phyloP scores from a whole-genome alignment of 2,797 vertebrate genomes.

The Cirrhinus mrigala region DNA sequence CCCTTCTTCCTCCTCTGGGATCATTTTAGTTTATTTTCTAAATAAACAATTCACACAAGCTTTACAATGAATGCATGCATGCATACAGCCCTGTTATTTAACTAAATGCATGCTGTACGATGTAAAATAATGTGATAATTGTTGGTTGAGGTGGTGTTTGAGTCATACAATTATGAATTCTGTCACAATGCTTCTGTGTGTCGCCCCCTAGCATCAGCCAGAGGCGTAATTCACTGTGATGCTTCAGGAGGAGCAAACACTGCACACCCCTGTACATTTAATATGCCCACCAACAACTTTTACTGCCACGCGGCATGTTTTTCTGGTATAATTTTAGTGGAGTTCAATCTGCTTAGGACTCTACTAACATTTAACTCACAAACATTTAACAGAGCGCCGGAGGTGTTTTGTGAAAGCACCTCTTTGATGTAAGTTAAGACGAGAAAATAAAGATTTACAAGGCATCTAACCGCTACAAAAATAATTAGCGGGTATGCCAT shows the following conservation, averaged over 20 bases:
- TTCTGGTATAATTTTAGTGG: slow-evolving; percentile 42
- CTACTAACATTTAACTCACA: slow-evolving; percentile 47
- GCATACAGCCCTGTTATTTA: background rate
- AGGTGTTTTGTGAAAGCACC: slow-evolving; percentile 53
- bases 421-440: slow-evolving; percentile 62
- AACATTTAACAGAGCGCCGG: slow-evolving; percentile 52
- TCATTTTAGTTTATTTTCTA: background rate
- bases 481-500: slow-evolving; percentile 59
- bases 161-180: background rate
- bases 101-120: background rate
- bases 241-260: background rate
- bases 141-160: background rate
- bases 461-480: slow-evolving; percentile 60
- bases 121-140: background rate
- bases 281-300: slow-evolving; percentile 23
- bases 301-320: slow-evolving; percentile 40
- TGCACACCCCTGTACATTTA: slow-evolving; percentile 22
- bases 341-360: slow-evolving; percentile 30
- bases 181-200: background rate
- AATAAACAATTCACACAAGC: background rate
- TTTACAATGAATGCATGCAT: background rate
- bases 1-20: too few species aligned
- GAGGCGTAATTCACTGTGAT: background rate
- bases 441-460: slow-evolving; percentile 65
- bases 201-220: slow-evolving; percentile 40